Conservation (phyloP, 1,140 invertebrate species). For the Trichonephila inaurata region DNA sequence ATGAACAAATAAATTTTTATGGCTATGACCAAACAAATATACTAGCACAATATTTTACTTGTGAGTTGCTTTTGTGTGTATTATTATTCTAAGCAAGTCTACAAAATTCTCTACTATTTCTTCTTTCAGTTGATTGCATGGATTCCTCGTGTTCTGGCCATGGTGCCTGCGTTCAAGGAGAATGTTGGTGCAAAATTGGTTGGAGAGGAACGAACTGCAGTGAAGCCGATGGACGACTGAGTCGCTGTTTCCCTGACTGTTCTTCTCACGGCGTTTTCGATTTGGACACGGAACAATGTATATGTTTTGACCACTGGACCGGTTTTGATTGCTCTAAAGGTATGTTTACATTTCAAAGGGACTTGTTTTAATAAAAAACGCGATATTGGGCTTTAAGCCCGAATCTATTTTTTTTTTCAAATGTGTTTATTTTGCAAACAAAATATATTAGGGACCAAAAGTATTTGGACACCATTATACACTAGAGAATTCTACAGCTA, state of each 20-base stretch:
- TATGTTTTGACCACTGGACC: constrained; percentile 95
- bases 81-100: too few species aligned
- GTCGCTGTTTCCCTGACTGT: constrained; percentile 96
- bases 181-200: constrained; percentile 98
- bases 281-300: constrained; percentile 93
- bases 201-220: constrained; percentile 96
- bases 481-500: neutral
- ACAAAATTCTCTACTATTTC: neutral
- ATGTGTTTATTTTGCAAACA: too few species aligned
- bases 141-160: constrained; percentile 97
- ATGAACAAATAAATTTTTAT: too few species aligned
- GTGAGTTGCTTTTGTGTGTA: too few species aligned
- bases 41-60: too few species aligned
- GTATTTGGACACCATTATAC: too few species aligned
- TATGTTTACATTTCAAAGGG: constrained; percentile 73
- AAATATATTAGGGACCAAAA: too few species aligned
- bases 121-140: constrained; percentile 90
- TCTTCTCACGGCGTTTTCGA: constrained; percentile 97
- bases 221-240: constrained; percentile 93
- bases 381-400: too few species aligned
- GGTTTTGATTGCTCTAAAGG: constrained; percentile 96
- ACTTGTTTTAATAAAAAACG: too few species aligned
- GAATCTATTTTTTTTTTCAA: too few species aligned
- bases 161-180: constrained; percentile 96
- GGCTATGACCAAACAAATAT: too few species aligned